Evolutionary conservation across 2,797 vertebrate genomes (phyloP).

Genomic region (Aratinga solstitialis): DNA sequence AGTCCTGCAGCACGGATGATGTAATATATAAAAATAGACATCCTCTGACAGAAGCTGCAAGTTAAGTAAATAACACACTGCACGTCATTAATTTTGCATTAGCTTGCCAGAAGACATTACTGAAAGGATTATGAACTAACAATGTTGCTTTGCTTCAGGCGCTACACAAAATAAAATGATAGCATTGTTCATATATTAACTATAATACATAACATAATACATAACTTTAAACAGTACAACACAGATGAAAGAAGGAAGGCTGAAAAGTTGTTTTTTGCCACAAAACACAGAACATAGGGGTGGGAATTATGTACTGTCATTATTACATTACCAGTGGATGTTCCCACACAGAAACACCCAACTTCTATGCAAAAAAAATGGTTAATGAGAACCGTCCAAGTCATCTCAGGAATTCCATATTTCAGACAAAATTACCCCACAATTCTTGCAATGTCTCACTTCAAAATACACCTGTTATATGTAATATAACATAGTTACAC

Average conservation of each 20-base stretch:
- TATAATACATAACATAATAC: slow-evolving; percentile 9
- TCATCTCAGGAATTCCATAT: background rate
- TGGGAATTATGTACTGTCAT: background rate
- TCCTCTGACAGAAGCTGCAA: slow-evolving; percentile 73
- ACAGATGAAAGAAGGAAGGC: background rate
- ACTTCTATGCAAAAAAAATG: background rate
- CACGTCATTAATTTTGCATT: slow-evolving; percentile 66
- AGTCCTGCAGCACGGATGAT: slow-evolving; percentile 77
- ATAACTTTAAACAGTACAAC: background rate
- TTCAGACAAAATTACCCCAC: background rate
- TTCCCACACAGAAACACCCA: background rate
- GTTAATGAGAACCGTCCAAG: background rate
- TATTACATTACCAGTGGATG: background rate
- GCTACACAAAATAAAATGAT: background rate
- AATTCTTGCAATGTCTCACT: background rate
- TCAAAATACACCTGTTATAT: background rate
- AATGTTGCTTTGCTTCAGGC: background rate
- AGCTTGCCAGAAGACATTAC: slow-evolving; percentile 60
- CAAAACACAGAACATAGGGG: background rate
- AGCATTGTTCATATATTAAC: background rate
- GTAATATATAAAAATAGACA: slow-evolving; percentile 79
- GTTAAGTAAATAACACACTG: slow-evolving; percentile 72
- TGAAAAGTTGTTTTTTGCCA: background rate
- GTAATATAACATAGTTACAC: background rate
- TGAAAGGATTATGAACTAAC: slow-evolving; percentile 40